phyloP scores from a whole-genome alignment of 2,113 vertebrate genomes.

The Nycticorax nycticorax region DNA sequence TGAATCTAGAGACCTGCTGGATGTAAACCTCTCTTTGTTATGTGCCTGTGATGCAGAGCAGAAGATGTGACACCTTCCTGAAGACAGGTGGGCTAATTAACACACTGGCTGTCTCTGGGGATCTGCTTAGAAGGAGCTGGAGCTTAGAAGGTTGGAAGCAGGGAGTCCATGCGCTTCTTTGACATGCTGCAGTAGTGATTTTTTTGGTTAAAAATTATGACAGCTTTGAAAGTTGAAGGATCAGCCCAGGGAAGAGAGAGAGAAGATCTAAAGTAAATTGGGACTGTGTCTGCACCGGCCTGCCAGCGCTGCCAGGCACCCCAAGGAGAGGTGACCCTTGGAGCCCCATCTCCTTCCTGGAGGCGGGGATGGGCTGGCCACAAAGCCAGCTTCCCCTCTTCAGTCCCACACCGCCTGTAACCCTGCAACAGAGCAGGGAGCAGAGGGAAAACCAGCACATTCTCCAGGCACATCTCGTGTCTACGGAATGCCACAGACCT shows the following conservation, averaged over 20 bases:
- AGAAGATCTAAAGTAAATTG: neutral
- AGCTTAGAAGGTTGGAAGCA: neutral
- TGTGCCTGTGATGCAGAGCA: fast-evolving
- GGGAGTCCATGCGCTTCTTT: neutral
- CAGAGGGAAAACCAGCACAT: neutral
- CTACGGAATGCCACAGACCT: neutral
- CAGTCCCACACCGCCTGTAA: neutral
- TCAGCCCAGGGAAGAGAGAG: neutral
- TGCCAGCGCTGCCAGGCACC: neutral
- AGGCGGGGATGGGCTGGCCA: neutral
- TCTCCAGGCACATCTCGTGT: neutral
- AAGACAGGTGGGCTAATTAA: neutral
- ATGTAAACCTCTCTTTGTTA: neutral
- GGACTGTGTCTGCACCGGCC: neutral
- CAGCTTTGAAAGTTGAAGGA: neutral
- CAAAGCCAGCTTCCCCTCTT: neutral
- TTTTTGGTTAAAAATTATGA: neutral
- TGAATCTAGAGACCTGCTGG: neutral
- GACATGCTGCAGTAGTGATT: neutral
- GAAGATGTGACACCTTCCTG: neutral
- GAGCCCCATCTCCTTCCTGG: neutral
- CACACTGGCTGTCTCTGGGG: neutral
- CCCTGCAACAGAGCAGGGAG: neutral
- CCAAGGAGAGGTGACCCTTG: fast-evolving
- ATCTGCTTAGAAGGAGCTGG: neutral